These are phyloP conservation scores for Euzophera pinguis DNA, from an alignment of 2,888 invertebrate genomes.

Conservation along the genomic window DNA sequence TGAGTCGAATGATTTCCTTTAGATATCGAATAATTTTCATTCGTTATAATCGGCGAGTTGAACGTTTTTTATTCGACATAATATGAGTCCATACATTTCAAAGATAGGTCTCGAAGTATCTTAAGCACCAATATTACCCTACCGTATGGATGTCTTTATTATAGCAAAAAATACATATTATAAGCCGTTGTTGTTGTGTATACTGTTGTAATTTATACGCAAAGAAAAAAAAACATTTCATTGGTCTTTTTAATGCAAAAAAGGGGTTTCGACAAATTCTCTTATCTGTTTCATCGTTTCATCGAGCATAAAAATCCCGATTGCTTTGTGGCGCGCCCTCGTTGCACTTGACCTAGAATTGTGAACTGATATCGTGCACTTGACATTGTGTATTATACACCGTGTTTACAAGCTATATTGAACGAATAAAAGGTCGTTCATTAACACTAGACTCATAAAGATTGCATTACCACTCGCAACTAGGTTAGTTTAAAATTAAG, in stretches of 20 bases:
- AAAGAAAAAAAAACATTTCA: background rate
- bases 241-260: background rate
- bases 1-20: too few species aligned
- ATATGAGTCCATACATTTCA: too few species aligned
- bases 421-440: background rate
- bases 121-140: too few species aligned
- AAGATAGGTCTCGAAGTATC: too few species aligned
- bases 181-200: too few species aligned
- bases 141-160: too few species aligned
- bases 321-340: background rate
- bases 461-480: background rate
- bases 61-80: too few species aligned
- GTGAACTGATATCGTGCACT: conserved; percentile 4
- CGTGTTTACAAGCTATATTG: background rate
- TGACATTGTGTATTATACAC: background rate
- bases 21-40: too few species aligned
- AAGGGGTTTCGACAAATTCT: background rate
- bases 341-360: conserved; percentile 4
- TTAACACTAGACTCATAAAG: background rate
- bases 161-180: too few species aligned
- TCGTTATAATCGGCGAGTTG: too few species aligned
- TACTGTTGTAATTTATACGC: too few species aligned
- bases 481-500: background rate
- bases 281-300: background rate
- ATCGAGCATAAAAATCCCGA: background rate